A percentile compares a stretch with the other conserved stretches of the same genome.
Evolutionary conservation across 2,113 vertebrate species (phyloP).

Genomic region (Podocnemis expansa): DNA sequence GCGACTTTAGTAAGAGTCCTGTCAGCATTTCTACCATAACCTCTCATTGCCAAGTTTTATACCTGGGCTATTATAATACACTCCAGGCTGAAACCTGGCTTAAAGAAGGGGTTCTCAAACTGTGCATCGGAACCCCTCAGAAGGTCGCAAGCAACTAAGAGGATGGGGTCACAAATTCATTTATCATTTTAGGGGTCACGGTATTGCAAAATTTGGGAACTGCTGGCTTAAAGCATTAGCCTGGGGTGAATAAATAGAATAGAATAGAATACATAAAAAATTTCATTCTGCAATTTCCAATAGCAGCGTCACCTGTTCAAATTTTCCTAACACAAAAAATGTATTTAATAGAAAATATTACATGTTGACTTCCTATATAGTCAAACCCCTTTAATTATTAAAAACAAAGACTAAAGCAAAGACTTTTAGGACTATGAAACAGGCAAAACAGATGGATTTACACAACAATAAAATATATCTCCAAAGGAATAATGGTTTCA

Average conservation of each 20-base stretch:
- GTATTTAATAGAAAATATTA: not conserved
- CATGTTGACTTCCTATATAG: not conserved
- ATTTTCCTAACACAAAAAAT: not conserved
- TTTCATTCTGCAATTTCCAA: not conserved
- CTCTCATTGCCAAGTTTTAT: not conserved
- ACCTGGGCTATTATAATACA: not conserved
- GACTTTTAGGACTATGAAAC: fast-evolving
- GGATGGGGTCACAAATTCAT: too few species aligned
- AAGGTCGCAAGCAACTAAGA: too few species aligned
- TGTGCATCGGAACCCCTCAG: too few species aligned
- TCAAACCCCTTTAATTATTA: not conserved
- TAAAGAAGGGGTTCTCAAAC: too few species aligned
- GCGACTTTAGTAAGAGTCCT: not conserved
- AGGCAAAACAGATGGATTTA: not conserved
- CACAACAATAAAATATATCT: not conserved
- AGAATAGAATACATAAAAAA: too few species aligned
- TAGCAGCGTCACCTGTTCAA: not conserved
- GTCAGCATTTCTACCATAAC: not conserved
- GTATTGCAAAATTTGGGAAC: too few species aligned
- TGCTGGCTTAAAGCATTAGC: too few species aligned
- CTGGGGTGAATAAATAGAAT: too few species aligned
- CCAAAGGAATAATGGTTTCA: not conserved
- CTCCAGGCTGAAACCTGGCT: fast-evolving
- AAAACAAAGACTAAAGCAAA: not conserved
- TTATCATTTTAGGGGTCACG: too few species aligned